Base-by-base conservation (phyloP, 1,140 invertebrate genomes). In the Drosophila hydei region DNA sequence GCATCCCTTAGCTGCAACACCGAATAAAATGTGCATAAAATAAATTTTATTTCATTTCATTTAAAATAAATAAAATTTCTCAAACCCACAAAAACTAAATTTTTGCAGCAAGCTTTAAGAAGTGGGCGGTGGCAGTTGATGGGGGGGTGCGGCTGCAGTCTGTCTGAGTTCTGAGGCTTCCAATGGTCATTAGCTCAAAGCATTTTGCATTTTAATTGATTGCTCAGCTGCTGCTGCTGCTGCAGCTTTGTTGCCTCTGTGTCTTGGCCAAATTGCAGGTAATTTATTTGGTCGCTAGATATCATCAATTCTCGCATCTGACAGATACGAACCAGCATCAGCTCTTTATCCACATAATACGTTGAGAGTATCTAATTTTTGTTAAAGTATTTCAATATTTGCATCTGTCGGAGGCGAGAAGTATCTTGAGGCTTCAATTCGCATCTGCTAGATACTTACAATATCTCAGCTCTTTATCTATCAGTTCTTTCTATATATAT, bases 41-140 rank as follows among this genome's bases (percentile, higher is more conserved):
- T 88, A 88, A 76, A 88, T 88, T n/a, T n/a, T n/a, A n/a, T n/a
- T 88, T 88, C 77, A 88, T 88, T 88, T 88, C 77, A 88, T 83
- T 87, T 87, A 88, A 87, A 88, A 88, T 88, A 88, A 88, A 88
- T 88, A 88, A 87, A 88, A 88, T 47, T 38, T 50, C 12, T 12
- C 51, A 38, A 25, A 45, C 30, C 19, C 23, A 43, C 7, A 18
- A 50, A 75, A 81, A 85, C 81, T 81, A 51, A 51, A 16, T 50
- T 16, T 51, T 8, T 27, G 25, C 48, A 30, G 0, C 38, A 6
- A 9, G 23, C 12, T 45, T 19, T 33, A 45, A 21, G 16, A 5
- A 42, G 18, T 1, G 43, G 4, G 12, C 0, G 4, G 30, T 7
- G 30, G 51, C 54, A 51, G 45, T 9, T 30, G 27, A 6, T 14